A percentile compares a stretch with the other conserved stretches of the same genome.
These are phyloP conservation scores for Leptodactylus fuscus DNA, from an alignment of 2,113 vertebrate genomes.

Conservation along the genomic window DNA sequence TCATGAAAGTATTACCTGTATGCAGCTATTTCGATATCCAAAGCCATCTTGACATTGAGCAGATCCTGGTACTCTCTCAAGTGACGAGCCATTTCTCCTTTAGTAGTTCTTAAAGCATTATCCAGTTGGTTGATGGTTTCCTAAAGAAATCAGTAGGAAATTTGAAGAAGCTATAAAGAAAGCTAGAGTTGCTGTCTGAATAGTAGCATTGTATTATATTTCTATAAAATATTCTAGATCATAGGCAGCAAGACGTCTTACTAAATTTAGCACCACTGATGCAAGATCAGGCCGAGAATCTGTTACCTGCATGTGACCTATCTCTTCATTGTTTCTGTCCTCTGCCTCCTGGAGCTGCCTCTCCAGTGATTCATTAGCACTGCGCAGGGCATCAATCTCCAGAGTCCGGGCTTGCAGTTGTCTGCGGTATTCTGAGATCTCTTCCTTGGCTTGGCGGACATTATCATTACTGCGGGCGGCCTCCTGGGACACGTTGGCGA, in stretches of 20 bases:
- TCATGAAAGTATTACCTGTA: slow-evolving; percentile 68
- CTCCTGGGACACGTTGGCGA: slow-evolving; percentile 75
- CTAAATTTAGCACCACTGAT: neutral
- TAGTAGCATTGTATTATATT: neutral
- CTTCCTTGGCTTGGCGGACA: slow-evolving; percentile 79
- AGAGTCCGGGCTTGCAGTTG: slow-evolving; percentile 79
- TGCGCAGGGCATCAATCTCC: slow-evolving; percentile 80
- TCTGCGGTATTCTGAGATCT: slow-evolving; percentile 82
- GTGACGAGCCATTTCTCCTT: slow-evolving; percentile 76
- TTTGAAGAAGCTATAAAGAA: no score
- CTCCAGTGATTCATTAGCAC: slow-evolving; percentile 78
- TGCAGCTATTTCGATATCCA: slow-evolving; percentile 65
- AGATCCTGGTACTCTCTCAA: slow-evolving; percentile 67
- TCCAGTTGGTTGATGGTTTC: slow-evolving; percentile 79
- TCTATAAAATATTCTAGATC: neutral
- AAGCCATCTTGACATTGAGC: slow-evolving; percentile 65
- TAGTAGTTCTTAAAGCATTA: slow-evolving; percentile 77
- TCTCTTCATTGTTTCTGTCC: slow-evolving; percentile 78
- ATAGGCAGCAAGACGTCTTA: neutral
- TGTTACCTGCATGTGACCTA: slow-evolving; percentile 80
- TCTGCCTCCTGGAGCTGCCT: slow-evolving; percentile 80
- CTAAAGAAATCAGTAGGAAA: slow-evolving; percentile 69
- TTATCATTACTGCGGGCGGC: slow-evolving; percentile 79
- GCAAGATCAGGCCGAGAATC: neutral
- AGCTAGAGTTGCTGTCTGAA: neutral